Percentiles rank a stretch among this genome's conserved stretches.
phyloP scores from a whole-genome alignment of 2,797 vertebrate genomes.

The Antennarius maculatus region DNA sequence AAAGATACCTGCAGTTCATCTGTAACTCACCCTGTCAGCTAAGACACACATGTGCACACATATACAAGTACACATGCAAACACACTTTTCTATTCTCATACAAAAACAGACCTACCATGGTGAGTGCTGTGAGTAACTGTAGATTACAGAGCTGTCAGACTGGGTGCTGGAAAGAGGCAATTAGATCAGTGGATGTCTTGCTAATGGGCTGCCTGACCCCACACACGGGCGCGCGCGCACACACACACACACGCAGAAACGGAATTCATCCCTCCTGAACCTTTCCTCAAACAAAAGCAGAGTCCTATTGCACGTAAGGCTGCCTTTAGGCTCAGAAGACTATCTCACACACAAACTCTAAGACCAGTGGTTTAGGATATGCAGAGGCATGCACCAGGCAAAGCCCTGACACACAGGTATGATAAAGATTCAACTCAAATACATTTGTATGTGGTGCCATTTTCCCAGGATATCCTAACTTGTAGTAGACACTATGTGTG shows the following conservation, averaged over 20 bases:
- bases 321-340: conserved; percentile 49
- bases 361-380: conserved; percentile 57
- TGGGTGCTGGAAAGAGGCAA: conserved; percentile 62
- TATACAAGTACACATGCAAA: not conserved
- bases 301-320: conserved; percentile 36
- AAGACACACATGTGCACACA: conserved; percentile 3
- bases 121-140: conserved; percentile 49
- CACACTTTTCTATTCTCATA: conserved; percentile 7
- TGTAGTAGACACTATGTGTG: conserved; percentile 49
- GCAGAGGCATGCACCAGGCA: conserved; percentile 68
- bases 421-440: conserved; percentile 66
- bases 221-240: conserved; percentile 18
- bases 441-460: conserved; percentile 38
- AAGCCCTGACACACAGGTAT: conserved; percentile 75
- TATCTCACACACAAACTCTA: conserved; percentile 23
- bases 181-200: conserved; percentile 66
- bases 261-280: conserved; percentile 45
- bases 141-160: conserved; percentile 74
- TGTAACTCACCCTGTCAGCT: conserved; percentile 40
- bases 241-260: conserved; percentile 21
- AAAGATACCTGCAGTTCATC: conserved; percentile 50
- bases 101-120: conserved; percentile 48
- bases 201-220: conserved; percentile 70
- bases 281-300: conserved; percentile 49
- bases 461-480: conserved; percentile 60